Conservation (phyloP, 2,888 invertebrate genomes). For the Eilema depressum region DNA sequence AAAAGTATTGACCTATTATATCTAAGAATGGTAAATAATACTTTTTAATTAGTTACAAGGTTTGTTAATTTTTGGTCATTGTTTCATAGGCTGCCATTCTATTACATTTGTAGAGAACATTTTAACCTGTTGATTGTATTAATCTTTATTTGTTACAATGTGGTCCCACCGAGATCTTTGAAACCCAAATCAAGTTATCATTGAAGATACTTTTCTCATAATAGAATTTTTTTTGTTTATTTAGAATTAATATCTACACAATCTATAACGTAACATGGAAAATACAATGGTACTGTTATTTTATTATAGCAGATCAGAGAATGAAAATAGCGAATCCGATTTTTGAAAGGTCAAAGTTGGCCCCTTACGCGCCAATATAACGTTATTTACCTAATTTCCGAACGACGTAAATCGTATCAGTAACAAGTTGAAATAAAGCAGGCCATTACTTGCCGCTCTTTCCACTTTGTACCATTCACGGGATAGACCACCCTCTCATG, state of each 20-base stretch:
- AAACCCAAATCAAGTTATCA: too few species aligned
- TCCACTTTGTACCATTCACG: conserved; percentile 10
- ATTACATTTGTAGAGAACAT: too few species aligned
- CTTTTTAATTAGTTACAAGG: neutral
- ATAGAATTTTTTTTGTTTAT: neutral
- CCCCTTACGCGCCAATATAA: neutral
- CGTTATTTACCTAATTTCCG: conserved; percentile 16
- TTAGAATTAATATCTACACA: too few species aligned
- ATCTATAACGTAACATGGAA: neutral
- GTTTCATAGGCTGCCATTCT: too few species aligned
- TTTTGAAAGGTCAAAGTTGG: neutral
- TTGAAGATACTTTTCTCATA: too few species aligned
- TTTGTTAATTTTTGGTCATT: neutral
- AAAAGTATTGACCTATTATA: neutral
- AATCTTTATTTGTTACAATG: too few species aligned
- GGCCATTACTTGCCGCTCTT: conserved; percentile 16
- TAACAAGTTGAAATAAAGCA: conserved; percentile 22
- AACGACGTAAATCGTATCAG: conserved; percentile 25
- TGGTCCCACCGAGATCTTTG: too few species aligned
- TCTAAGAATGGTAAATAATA: neutral
- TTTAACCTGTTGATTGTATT: too few species aligned
- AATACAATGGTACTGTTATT: neutral
- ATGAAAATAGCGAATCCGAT: neutral
- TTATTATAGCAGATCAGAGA: neutral
- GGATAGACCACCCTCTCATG: conserved; percentile 19